phyloP scores from a whole-genome alignment of 2,888 invertebrate genomes.

The Microchrysa polita region DNA sequence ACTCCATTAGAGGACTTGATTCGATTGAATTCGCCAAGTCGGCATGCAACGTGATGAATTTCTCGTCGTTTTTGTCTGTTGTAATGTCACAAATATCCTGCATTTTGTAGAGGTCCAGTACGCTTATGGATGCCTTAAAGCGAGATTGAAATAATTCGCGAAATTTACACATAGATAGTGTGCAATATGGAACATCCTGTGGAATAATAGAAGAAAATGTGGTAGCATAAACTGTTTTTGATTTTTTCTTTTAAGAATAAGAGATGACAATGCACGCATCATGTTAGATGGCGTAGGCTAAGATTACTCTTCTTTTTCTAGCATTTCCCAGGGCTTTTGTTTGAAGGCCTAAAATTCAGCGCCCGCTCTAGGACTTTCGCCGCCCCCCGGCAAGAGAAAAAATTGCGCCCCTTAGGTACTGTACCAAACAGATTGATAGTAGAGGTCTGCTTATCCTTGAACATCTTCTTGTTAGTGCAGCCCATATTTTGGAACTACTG shows the following conservation, averaged over 20 bases:
- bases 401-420: too few species aligned
- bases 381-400: too few species aligned
- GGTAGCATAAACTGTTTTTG: too few species aligned
- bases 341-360: too few species aligned
- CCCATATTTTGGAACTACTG: too few species aligned
- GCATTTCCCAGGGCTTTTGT: too few species aligned
- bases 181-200: constrained; percentile 79
- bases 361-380: too few species aligned
- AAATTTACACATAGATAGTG: constrained; percentile 82
- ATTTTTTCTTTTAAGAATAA: background rate
- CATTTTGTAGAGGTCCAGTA: constrained; percentile 76
- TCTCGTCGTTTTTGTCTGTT: constrained; percentile 75
- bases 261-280: background rate
- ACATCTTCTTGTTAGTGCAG: too few species aligned
- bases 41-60: constrained; percentile 75
- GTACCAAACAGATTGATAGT: too few species aligned
- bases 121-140: constrained; percentile 76
- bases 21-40: constrained; percentile 69
- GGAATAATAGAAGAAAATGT: constrained; percentile 40
- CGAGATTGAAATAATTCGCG: constrained; percentile 83
- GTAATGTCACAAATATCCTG: constrained; percentile 79
- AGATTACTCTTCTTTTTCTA: too few species aligned
- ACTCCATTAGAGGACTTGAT: constrained; percentile 65
- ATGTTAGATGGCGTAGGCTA: too few species aligned
- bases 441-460: too few species aligned